Evolutionary conservation across 2,113 vertebrate genomes (phyloP).

Genomic region (Sylvilagus bachmani): DNA sequence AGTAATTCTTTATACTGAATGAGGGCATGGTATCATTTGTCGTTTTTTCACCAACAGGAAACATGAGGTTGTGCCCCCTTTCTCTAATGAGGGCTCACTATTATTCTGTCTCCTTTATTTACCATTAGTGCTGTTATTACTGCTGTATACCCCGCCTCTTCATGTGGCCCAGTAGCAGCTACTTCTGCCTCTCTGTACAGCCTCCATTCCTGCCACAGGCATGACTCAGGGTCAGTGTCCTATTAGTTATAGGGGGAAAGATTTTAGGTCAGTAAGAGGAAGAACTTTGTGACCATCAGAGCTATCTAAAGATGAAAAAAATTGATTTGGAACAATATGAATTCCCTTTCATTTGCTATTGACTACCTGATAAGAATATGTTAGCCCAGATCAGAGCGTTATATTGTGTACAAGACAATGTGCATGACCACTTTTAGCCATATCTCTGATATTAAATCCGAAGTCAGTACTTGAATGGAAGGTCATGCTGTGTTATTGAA

Average conservation of each 20-base stretch:
- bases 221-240: background rate
- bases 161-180: background rate
- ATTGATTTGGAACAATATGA: background rate
- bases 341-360: background rate
- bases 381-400: background rate
- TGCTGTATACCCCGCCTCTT: accelerated
- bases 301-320: background rate
- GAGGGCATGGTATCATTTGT: background rate
- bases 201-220: background rate
- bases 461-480: background rate
- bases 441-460: slow-evolving; percentile 33
- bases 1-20: background rate
- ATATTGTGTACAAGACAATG: background rate
- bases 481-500: slow-evolving; percentile 6
- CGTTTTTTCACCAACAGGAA: background rate
- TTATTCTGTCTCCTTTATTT: background rate
- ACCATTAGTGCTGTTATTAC: background rate
- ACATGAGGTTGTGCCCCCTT: background rate
- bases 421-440: background rate
- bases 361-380: slow-evolving; percentile 30
- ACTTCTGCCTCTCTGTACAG: background rate
- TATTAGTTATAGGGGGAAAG: background rate
- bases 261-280: background rate
- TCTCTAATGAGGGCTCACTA: background rate
- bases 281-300: background rate